A percentile compares a stretch with the other conserved stretches of the same genome.
phyloP scores from a whole-genome alignment of 92 coral and sea anemone species.

The Paramuricea clavata region DNA sequence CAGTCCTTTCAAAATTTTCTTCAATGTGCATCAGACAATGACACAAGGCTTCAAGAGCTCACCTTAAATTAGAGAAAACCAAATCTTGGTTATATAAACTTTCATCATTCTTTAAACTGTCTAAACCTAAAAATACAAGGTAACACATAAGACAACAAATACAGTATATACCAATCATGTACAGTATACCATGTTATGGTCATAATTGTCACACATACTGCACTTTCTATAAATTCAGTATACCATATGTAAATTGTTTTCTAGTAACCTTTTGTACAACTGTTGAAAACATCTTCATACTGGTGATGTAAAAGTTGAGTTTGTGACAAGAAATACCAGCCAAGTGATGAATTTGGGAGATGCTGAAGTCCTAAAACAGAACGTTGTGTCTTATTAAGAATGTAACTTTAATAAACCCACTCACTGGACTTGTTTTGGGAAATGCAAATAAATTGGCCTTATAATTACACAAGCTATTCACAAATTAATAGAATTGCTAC shows the following conservation, averaged over 20 bases:
- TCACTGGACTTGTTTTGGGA: too few relatives aligned
- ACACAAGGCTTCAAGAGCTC: not conserved
- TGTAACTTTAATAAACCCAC: too few relatives aligned
- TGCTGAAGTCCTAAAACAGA: conserved; percentile 67
- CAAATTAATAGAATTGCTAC: conserved; percentile 51
- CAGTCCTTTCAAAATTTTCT: too few relatives aligned
- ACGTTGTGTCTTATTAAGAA: not conserved
- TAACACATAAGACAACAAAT: not conserved
- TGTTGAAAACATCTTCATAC: conserved; percentile 69
- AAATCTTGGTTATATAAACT: not conserved
- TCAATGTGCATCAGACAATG: too few relatives aligned
- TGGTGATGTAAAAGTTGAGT: conserved; percentile 73
- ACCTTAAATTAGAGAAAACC: conserved; percentile 17
- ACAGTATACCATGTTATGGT: too few relatives aligned
- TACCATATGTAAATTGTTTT: not conserved
- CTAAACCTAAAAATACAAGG: not conserved
- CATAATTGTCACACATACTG: too few relatives aligned
- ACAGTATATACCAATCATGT: too few relatives aligned
- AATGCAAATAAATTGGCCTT: too few relatives aligned
- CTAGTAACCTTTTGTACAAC: conserved; percentile 76
- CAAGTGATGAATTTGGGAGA: conserved; percentile 68
- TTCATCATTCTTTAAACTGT: not conserved
- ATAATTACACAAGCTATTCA: too few relatives aligned
- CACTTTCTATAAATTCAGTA: too few relatives aligned
- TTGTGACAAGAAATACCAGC: conserved; percentile 80